phyloP scores from a whole-genome alignment of 2,888 invertebrate species.

The Mactromeris polynyma region DNA sequence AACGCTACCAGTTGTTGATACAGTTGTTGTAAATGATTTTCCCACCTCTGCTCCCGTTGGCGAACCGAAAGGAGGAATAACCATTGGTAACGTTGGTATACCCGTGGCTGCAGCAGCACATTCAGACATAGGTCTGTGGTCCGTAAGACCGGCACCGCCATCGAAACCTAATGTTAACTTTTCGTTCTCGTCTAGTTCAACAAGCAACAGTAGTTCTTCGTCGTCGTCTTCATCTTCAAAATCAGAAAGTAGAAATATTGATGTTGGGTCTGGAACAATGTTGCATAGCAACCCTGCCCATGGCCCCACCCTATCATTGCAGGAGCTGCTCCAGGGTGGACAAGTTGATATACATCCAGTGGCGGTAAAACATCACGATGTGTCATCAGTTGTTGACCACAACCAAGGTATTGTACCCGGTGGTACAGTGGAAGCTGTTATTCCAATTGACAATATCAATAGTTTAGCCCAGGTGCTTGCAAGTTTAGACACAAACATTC shows the following conservation, averaged over 20 bases:
- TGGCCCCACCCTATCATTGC: not conserved
- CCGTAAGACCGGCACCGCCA: constrained; percentile 44
- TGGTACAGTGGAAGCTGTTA: constrained; percentile 51
- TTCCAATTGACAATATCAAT: constrained; percentile 48
- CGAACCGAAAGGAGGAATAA: not conserved
- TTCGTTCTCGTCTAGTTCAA: constrained; percentile 51
- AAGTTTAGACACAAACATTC: constrained; percentile 37
- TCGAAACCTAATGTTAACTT: constrained; percentile 36
- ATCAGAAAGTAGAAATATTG: not conserved
- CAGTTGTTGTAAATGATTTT: not conserved
- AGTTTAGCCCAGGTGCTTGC: constrained; percentile 54
- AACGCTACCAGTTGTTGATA: constrained; percentile 18
- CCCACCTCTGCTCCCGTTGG: not conserved
- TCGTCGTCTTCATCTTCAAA: constrained; percentile 56
- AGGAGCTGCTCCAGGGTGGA: constrained; percentile 12
- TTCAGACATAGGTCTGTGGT: constrained; percentile 24
- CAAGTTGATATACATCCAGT: constrained; percentile 26
- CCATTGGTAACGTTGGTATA: not conserved
- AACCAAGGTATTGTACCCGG: constrained; percentile 30
- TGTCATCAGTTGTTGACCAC: constrained; percentile 40
- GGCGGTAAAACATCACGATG: constrained; percentile 9
- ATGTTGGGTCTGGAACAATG: not conserved
- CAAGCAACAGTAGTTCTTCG: constrained; percentile 58
- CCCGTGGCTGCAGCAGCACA: constrained; percentile 26
- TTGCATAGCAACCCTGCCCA: not conserved